Conservation (phyloP, 2,113 vertebrate species). For the Colinus virginianus region DNA sequence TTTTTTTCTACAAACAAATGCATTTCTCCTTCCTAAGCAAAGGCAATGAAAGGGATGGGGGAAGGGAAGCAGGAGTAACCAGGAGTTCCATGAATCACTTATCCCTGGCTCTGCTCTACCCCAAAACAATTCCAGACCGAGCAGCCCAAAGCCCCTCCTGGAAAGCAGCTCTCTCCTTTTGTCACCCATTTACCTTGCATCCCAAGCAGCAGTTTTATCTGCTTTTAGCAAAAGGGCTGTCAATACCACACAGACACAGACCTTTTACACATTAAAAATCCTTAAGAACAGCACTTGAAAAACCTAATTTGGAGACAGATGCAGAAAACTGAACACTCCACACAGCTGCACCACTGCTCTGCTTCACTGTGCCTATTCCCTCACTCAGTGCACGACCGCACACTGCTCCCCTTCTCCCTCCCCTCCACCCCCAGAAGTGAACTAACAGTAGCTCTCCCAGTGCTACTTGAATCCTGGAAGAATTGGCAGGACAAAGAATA, state of each 20-base stretch:
- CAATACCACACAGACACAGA: background rate
- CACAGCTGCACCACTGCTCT: background rate
- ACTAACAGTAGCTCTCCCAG: constrained; percentile 39
- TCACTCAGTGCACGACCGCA: background rate
- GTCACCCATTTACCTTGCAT: constrained; percentile 5
- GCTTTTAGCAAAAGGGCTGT: background rate
- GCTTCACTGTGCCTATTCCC: constrained; percentile 9
- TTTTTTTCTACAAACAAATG: background rate
- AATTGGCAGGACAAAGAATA: constrained; percentile 27
- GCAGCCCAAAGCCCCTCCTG: background rate
- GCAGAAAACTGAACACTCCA: background rate
- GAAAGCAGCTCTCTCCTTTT: constrained; percentile 22
- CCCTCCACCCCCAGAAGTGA: background rate
- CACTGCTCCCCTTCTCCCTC: background rate
- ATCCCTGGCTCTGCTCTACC: background rate
- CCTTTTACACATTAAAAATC: background rate
- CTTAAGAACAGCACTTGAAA: background rate
- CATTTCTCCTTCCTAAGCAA: background rate
- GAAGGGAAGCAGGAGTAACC: background rate
- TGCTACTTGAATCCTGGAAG: constrained; percentile 5
- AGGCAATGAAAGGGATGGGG: background rate
- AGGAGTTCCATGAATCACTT: background rate
- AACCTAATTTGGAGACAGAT: background rate
- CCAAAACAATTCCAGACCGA: background rate
- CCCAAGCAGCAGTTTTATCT: background rate